Percentiles rank a stretch among this genome's conserved stretches.
phyloP scores from a whole-genome alignment of 2,113 vertebrate species.

The Conger conger region DNA sequence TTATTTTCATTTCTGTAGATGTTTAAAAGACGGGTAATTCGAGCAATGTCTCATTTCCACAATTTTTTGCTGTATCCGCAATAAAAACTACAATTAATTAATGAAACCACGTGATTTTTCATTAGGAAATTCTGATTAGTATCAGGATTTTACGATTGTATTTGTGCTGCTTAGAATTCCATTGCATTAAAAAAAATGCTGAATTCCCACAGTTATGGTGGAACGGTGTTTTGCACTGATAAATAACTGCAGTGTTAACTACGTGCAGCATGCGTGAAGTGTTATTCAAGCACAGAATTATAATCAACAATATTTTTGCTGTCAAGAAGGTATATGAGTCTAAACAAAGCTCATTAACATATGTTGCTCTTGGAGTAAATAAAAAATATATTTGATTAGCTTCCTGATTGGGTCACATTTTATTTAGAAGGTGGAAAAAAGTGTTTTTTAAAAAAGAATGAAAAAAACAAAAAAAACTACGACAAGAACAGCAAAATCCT shows the following conservation, averaged over 20 bases:
- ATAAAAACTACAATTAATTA: background rate
- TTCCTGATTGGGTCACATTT: no score
- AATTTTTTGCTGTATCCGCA: background rate
- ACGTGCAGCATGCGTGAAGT: background rate
- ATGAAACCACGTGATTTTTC: background rate
- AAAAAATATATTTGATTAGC: background rate
- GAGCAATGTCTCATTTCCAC: background rate
- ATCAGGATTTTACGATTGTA: background rate
- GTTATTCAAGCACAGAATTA: background rate
- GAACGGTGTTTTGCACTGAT: no score
- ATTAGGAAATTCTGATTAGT: background rate
- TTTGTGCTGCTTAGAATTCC: background rate
- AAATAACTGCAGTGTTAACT: no score
- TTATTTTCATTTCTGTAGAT: no score
- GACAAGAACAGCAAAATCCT: no score
- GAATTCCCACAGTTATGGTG: no score
- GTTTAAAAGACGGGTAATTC: no score
- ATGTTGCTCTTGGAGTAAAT: background rate
- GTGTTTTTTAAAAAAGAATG: no score
- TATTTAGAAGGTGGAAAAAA: no score
- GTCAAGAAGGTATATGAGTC: background rate
- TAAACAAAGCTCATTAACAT: background rate
- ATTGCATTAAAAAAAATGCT: background rate
- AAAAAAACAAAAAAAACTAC: no score
- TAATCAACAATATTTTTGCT: background rate